Evolutionary conservation across 2,113 vertebrate genomes (phyloP).

Genomic region (Lucifuga dentata): DNA sequence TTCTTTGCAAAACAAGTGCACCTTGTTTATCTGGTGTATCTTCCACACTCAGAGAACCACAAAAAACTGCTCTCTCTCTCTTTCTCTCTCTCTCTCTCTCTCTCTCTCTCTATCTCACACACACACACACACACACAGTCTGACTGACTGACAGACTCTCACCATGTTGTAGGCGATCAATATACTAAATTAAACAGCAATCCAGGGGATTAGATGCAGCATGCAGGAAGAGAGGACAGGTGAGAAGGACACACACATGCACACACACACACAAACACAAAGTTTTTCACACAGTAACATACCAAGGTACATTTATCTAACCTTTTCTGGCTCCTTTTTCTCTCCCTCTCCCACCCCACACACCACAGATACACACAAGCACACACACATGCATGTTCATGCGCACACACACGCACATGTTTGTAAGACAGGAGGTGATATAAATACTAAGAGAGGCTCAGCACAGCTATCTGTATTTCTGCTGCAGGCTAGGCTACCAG

Average conservation of each 20-base stretch:
- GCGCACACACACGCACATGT: neutral
- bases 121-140: constrained; percentile 3
- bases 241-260: constrained; percentile 11
- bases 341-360: neutral
- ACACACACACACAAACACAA: constrained; percentile 4
- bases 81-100: too few relatives aligned
- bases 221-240: constrained; percentile 14
- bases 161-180: constrained; percentile 48
- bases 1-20: constrained; percentile 13
- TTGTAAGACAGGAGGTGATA: constrained; percentile 27
- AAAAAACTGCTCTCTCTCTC: too few relatives aligned
- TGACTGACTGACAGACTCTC: constrained; percentile 30
- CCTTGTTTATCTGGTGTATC: constrained; percentile 22
- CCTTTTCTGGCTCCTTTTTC: constrained; percentile 6
- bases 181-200: constrained; percentile 61
- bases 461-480: constrained; percentile 3
- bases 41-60: too few relatives aligned
- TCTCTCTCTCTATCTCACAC: too few relatives aligned
- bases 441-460: constrained; percentile 13
- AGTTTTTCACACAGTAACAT: neutral
- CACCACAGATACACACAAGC: neutral
- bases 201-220: constrained; percentile 43
- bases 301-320: neutral
- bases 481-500: neutral
- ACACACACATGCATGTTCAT: neutral